Evolutionary conservation across 1,140 invertebrate species (phyloP), one percentile per base, ranked within the genome.

Genomic region (Saxidomus purpurata): DNA sequence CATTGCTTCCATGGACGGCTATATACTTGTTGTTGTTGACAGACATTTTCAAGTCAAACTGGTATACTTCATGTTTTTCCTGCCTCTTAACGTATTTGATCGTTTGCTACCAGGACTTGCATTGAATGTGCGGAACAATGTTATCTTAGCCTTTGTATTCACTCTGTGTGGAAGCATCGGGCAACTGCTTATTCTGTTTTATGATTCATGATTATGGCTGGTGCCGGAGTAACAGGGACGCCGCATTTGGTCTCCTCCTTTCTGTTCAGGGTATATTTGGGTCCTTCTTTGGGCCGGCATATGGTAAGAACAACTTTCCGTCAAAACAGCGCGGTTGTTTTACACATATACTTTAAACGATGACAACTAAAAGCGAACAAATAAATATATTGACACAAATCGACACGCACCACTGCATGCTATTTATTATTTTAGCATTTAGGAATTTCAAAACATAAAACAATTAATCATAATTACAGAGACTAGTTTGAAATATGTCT

Each of bases 21-120:
- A n/a, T 40, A 11, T 80, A 49, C 34, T 8, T 59, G 2, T 34
- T 49, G 1, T 9, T 80, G 31, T 19, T 55, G 4, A 59, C 31
- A 36, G 77, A 80, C n/a, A 80, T 80, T 34, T 49, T 80, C 13
- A 11, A 80, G n/a, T 80, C 28, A 1, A 52, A 55, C 34, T 47
- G 77, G 28, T 80, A 55, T 25, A 49, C 15, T n/a, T 80, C 9
- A 59, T 15, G 19, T 3, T 49, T n/a, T 80, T 49, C 31, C 40
- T 80, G 15, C 47, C 49, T 2, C 49, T 80, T 9, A 43, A 80
- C 22, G 4, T 55, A 4, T 22, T 15, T 31, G 47, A 15, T n/a
- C 40, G 77, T 6, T 36, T 80, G 22, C 17, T 80, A 0, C 77
- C 77, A 59, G 77, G 49, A 25, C 8, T 80, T n/a, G 9, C 17